Base-by-base conservation (phyloP, 2,888 invertebrate genomes). In the Drosophila hawaiiensis region DNA sequence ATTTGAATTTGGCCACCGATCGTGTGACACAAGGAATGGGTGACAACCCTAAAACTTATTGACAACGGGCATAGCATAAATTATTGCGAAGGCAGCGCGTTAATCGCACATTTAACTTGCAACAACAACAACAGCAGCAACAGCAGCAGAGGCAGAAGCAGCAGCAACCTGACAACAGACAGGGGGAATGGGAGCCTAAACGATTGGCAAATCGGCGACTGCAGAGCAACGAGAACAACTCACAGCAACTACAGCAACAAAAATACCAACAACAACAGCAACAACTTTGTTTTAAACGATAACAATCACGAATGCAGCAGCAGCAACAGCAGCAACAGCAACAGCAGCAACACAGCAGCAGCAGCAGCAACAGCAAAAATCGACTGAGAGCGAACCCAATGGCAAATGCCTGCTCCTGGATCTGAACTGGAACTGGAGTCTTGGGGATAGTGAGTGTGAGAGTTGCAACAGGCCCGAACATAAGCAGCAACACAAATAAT, bases 401-500 rank as follows among this genome's bases (percentile, higher is more conserved):
- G 64, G 66, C 66, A 79, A 60, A 60, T 68, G 78, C 52, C 68
- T 77, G 79, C 77, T 68, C 65, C 81, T 65, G 81, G 61, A 65
- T 62, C 56, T 37, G 68, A 47, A 25, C 47, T 47, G 47, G 31
- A 31, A 28, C 47, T 55, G 55, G 37, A 19, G 50, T 22, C 33
- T 31, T 58, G 65, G 52, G 28, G 52, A 43, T 71, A 67, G 76
- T 59, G 73, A 91, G 77, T 78, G 77, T 80, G 83, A 82, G 82
- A 84, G 78, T 77, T 80, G 82, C 86, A 83, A 80, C 87, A 82
- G 85, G 80, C 82, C 63, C 60, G 75, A 87, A 91, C 90, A 91
- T 91, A 91, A 85, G 84, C 91, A 91, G 91, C 91, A 83, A 91
- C 91, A 91, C 91, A 91, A 91, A 91, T 92, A 92, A 91, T 91